Evolutionary conservation across 1,140 invertebrate species (phyloP), one percentile per base, ranked within the genome.

Genomic region (Thalassaphorura encarpata): DNA sequence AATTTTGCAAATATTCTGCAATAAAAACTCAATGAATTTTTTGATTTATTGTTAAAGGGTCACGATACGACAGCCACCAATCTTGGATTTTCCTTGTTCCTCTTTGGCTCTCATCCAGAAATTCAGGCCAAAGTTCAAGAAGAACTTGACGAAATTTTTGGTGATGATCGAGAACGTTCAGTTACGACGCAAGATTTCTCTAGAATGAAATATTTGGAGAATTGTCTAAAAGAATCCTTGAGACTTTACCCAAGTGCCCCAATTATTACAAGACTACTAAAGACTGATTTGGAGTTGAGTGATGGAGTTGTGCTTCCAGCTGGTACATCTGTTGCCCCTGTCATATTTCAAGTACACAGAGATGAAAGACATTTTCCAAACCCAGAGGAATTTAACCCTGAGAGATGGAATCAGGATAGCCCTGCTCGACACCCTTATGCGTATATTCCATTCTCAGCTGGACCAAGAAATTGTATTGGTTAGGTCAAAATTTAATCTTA

Each of bases 11-110:
- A n/a, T n/a, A n/a, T n/a, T n/a, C n/a, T n/a, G n/a, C n/a, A n/a
- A 26, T 45, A n/a, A 58, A 49, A 15, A 19, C 6, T 58, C 23
- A 40, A 61, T 26, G 24, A 42, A 16, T 11, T 27, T 56, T 29
- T 36, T 27, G 15, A 19, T 46, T 15, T 75, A 73, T 48, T 69
- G 73, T 77, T 78, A 66, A 67, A 83, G 79, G 89, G 91, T 23
- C 90, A 95, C 69, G 91, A 96, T 67, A 95, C 91, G 1, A 95
- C 90, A 0, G 85, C 88, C 1, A 82, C 86, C 42, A 87, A 80
- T 16, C 83, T 85, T 24, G 86, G 83, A 66, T 93, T 89, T 76
- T 85, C 87, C 58, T 71, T 91, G 0, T 88, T 82, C 29, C 73
- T 89, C 28, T 81, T 94, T 69, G 88, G 85, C 2, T 77, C 81